Percentiles rank a stretch among this genome's conserved stretches.
Evolutionary conservation across 2,888 invertebrate genomes (phyloP).

Genomic region (Eupeodes luniger): DNA sequence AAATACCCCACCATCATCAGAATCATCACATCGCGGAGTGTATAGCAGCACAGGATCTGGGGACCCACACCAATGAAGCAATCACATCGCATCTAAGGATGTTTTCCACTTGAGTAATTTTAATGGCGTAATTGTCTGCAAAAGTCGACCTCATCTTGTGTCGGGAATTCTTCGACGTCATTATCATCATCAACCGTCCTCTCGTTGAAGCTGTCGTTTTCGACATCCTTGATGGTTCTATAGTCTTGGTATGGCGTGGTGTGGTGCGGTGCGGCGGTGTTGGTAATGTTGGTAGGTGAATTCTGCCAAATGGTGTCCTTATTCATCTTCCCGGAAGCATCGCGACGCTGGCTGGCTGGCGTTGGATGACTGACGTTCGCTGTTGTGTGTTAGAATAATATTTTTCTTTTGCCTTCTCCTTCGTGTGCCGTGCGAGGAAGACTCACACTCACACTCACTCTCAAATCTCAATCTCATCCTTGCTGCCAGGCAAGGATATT

Average conservation of each 20-base stretch:
- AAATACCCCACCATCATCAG: not conserved
- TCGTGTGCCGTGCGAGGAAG: not conserved
- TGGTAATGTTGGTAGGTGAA: not conserved
- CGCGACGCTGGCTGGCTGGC: not conserved
- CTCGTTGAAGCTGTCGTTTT: conserved; percentile 57
- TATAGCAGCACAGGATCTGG: not conserved
- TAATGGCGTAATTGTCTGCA: conserved; percentile 74
- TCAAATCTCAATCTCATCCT: not conserved
- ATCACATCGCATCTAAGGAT: conserved; percentile 64
- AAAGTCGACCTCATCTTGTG: conserved; percentile 71
- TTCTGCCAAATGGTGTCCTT: conserved; percentile 39
- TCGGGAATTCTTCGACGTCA: conserved; percentile 52
- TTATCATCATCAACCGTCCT: conserved; percentile 36
- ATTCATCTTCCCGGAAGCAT: conserved; percentile 50
- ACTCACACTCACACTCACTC: not conserved
- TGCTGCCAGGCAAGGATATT: conserved; percentile 11
- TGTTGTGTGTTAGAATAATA: conserved; percentile 37
- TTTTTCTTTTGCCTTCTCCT: conserved; percentile 32
- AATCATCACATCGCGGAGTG: not conserved
- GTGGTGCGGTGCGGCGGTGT: not conserved
- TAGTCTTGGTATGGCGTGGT: not conserved
- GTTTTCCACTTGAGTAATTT: conserved; percentile 74
- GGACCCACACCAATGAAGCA: conserved; percentile 38
- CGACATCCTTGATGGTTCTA: conserved; percentile 21
- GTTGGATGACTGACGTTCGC: no score